Percentiles rank a stretch among this genome's conserved stretches.
Evolutionary conservation across 1,140 invertebrate genomes (phyloP).

Genomic region (Aleiodes sp.): DNA sequence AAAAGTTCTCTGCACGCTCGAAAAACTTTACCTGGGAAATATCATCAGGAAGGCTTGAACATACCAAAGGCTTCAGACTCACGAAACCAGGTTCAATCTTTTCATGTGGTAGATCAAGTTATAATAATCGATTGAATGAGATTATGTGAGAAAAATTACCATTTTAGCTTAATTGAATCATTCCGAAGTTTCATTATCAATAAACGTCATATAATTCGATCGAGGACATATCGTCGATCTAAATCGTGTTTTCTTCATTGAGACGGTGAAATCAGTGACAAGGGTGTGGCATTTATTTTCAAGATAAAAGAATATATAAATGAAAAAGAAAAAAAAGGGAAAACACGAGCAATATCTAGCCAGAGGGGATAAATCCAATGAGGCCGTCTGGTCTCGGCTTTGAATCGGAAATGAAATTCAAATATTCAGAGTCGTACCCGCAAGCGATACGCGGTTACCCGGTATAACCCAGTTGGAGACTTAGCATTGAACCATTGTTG

Average conservation of each 20-base stretch:
- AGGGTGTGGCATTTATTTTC: not conserved
- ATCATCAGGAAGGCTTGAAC: not conserved
- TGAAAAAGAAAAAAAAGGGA: not conserved
- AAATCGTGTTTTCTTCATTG: too few relatives aligned
- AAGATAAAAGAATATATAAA: not conserved
- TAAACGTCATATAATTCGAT: too few relatives aligned
- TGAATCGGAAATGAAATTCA: constrained; percentile 36
- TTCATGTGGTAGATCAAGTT: not conserved
- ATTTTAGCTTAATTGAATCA: too few relatives aligned
- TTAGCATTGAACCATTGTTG: constrained; percentile 18
- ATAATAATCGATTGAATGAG: not conserved
- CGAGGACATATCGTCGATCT: too few relatives aligned
- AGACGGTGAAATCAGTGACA: not conserved
- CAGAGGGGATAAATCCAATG: constrained; percentile 18
- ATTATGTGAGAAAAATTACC: too few relatives aligned
- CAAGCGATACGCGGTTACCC: not conserved
- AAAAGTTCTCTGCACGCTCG: constrained; percentile 43
- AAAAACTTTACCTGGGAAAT: constrained; percentile 20
- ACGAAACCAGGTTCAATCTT: too few relatives aligned
- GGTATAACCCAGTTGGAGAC: not conserved
- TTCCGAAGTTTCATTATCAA: too few relatives aligned
- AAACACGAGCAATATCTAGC: not conserved
- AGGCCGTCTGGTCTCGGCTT: not conserved
- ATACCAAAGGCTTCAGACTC: too few relatives aligned
- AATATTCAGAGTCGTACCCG: constrained; percentile 29